These are phyloP conservation scores for Trissoscelio sp. DNA, from an alignment of 2,888 invertebrate genomes.

Conservation along the genomic window DNA sequence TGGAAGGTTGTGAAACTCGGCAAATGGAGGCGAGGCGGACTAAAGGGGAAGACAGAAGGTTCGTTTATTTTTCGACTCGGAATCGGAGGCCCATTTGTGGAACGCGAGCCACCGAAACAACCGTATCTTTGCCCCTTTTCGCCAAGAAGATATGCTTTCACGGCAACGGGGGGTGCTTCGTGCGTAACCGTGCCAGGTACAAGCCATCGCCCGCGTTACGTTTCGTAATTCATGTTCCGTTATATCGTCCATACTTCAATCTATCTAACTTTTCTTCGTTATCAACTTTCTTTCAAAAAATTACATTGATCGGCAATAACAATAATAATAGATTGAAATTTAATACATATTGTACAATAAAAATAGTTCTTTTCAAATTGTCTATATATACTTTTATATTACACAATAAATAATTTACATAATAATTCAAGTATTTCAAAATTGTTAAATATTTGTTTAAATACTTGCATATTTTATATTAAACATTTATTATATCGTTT, in stretches of 20 bases:
- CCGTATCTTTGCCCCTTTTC: conserved; percentile 45
- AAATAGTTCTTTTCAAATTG: too few relatives aligned
- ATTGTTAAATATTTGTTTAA: too few relatives aligned
- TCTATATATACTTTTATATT: too few relatives aligned
- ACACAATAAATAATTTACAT: too few relatives aligned
- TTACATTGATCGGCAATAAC: conserved; percentile 10
- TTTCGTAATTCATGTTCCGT: conserved; percentile 48
- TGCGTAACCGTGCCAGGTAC: conserved; percentile 64
- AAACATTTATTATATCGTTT: too few relatives aligned
- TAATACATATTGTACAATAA: too few relatives aligned
- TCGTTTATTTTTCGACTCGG: conserved; percentile 74
- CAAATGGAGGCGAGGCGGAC: conserved; percentile 23
- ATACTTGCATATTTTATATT: too few relatives aligned
- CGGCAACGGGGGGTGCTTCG: conserved; percentile 46
- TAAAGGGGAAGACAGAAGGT: conserved; percentile 50
- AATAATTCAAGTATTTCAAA: too few relatives aligned
- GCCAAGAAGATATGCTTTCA: conserved; percentile 59
- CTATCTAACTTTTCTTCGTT: conserved; percentile 37
- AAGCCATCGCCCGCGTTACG: conserved; percentile 39
- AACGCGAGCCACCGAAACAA: conserved; percentile 70
- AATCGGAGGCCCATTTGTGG: conserved; percentile 74
- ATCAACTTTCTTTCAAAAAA: conserved; percentile 25
- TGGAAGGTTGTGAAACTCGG: conserved; percentile 34
- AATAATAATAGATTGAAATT: too few relatives aligned
- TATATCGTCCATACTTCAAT: conserved; percentile 22